Evolutionary conservation across 2,797 vertebrate genomes (phyloP), one percentile per base, ranked within the genome.

Genomic region (Prunella strophiata): DNA sequence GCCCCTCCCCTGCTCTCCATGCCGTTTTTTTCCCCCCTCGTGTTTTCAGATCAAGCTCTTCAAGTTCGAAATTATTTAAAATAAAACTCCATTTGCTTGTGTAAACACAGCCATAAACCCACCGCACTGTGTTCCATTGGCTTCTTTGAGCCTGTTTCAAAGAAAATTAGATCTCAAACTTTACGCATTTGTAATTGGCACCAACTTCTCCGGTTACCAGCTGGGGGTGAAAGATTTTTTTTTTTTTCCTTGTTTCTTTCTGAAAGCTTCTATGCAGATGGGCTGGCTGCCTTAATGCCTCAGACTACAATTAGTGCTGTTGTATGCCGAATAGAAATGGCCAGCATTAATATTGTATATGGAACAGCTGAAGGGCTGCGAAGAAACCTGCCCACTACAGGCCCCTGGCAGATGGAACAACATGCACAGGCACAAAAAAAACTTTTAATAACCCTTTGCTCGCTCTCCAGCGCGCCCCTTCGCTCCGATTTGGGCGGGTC

Each of bases 371-470:
- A 99, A 98, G 98, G 92, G 98, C 94, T 95, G 97, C 77, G 96
- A 96, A 94, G 92, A 90, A 94, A 91, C 98, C 98, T 95, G 97
- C 98, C 97, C 96, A 94, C 94, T 93, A 95, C 98, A 98, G 98
- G 98, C 98, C 98, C 98, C 98, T 98, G 98, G 99, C 99, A 99
- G 99, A 99, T 99, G 99, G 99, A 99, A 98, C 97, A 98, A 98
- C 98, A 98, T 1, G 85, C 89, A 85, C 78, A 91, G 61, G 76
- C 83, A 93, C 79, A 92, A 63, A 85, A 54, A 75, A 96, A 86
- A 34, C 98, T 98, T 98, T 97, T 98, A 98, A 98, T 98, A 98
- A 98, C 98, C 98, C 98, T 98, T 97, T 48, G 58, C 91, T 95
- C 58, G 10, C 73, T 85, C 85, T 96, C 65, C 61, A 65, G 76